phyloP scores from a whole-genome alignment of 2,797 vertebrate species.

The Setipinna tenuifilis region DNA sequence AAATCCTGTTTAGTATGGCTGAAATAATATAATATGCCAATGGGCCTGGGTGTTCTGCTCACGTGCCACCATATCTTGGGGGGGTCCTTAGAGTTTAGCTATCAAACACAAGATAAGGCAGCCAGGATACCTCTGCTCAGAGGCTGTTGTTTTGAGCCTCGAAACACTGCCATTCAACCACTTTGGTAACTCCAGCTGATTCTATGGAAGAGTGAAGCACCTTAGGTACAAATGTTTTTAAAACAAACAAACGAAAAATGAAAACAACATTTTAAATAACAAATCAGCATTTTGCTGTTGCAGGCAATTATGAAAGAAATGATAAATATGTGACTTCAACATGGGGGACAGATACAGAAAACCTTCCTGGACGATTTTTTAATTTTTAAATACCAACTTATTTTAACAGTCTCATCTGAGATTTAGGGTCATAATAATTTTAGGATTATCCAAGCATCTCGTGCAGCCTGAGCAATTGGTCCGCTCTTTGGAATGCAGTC shows the following conservation, averaged over 20 bases:
- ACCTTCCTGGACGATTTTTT: too few relatives aligned
- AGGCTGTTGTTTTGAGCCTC: constrained; percentile 1
- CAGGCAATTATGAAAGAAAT: too few relatives aligned
- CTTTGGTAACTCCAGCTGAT: background rate
- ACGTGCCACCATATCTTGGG: constrained; percentile 61
- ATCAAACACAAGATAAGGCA: constrained; percentile 63
- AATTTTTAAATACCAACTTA: background rate
- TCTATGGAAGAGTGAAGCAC: background rate
- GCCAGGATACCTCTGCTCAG: background rate
- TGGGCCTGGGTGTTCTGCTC: constrained; percentile 66
- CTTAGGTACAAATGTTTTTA: background rate
- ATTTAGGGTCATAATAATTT: background rate
- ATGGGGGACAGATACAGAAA: too few relatives aligned
- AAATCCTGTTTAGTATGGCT: constrained; percentile 71
- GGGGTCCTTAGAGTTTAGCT: constrained; percentile 59
- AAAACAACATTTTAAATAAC: background rate
- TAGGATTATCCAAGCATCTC: background rate
- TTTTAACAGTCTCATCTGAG: background rate
- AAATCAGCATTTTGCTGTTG: too few relatives aligned
- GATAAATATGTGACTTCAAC: background rate
- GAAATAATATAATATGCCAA: constrained; percentile 70
- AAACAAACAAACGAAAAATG: background rate
- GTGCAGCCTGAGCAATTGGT: background rate
- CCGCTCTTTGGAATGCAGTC: background rate
- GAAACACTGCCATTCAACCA: background rate